Conservation (phyloP, 2,888 invertebrate species). For the Phytoseiulus persimilis region DNA sequence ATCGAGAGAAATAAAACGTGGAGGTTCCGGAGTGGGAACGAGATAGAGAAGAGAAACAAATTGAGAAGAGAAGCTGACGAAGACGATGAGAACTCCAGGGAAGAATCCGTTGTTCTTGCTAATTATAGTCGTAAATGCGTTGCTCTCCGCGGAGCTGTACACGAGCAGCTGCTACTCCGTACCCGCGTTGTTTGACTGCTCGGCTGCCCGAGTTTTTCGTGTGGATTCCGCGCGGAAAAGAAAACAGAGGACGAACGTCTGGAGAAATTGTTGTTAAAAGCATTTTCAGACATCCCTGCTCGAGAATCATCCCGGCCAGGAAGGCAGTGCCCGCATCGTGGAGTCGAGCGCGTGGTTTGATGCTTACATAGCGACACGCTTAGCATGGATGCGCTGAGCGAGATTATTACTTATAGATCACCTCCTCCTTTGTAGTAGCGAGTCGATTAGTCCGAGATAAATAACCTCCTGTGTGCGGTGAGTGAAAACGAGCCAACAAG, state of each 20-base stretch:
- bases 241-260: no score
- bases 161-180: not conserved
- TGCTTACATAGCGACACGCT: conserved; percentile 5
- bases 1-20: not conserved
- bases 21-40: not conserved
- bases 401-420: conserved; percentile 5
- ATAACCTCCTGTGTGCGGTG: not conserved
- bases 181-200: no score
- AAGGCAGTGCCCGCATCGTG: not conserved
- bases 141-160: not conserved
- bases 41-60: not conserved
- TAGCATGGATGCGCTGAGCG: not conserved
- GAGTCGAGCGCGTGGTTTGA: not conserved
- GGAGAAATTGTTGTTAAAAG: no score
- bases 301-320: not conserved
- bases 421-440: not conserved
- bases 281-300: no score
- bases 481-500: not conserved
- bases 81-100: not conserved
- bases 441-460: not conserved
- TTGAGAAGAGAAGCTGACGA: not conserved
- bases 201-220: no score
- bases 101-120: not conserved
- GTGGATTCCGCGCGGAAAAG: no score
- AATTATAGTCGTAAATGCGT: not conserved